These are phyloP conservation scores for Molorchus minor DNA, from an alignment of 2,888 invertebrate species.

Conservation along the genomic window DNA sequence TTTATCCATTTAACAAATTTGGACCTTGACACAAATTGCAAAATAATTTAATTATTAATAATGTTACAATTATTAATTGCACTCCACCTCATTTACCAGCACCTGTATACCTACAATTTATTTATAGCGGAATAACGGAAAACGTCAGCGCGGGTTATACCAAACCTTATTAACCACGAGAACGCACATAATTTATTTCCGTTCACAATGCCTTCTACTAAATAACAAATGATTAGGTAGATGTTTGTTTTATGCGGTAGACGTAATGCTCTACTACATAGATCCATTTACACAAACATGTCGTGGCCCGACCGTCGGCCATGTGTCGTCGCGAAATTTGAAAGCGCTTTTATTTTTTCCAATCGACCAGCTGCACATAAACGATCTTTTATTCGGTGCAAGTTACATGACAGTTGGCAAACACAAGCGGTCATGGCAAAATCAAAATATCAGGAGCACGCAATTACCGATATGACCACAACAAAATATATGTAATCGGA, in stretches of 20 bases:
- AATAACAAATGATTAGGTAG: conserved; percentile 5
- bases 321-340: conserved; percentile 17
- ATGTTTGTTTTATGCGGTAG: conserved; percentile 2
- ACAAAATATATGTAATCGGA: not conserved
- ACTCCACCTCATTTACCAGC: not conserved
- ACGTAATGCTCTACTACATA: not conserved
- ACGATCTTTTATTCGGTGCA: conserved; percentile 10
- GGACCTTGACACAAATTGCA: conserved; percentile 3
- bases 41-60: not conserved
- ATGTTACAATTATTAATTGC: not conserved
- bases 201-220: not conserved
- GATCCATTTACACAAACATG: conserved; percentile 4
- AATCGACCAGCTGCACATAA: conserved; percentile 11
- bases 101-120: too few relatives aligned
- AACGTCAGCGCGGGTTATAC: too few relatives aligned
- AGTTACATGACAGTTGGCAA: conserved; percentile 15
- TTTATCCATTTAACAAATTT: conserved; percentile 4
- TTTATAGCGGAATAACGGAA: too few relatives aligned
- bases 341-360: conserved; percentile 14
- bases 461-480: not conserved
- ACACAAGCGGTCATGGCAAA: not conserved
- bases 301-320: conserved; percentile 5
- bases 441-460: conserved; percentile 9
- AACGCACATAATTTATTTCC: not conserved
- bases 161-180: not conserved